Percentiles rank a stretch among this genome's conserved stretches.
Conservation (phyloP, 2,888 invertebrate genomes). For the Peribatodes rhomboidaria region DNA sequence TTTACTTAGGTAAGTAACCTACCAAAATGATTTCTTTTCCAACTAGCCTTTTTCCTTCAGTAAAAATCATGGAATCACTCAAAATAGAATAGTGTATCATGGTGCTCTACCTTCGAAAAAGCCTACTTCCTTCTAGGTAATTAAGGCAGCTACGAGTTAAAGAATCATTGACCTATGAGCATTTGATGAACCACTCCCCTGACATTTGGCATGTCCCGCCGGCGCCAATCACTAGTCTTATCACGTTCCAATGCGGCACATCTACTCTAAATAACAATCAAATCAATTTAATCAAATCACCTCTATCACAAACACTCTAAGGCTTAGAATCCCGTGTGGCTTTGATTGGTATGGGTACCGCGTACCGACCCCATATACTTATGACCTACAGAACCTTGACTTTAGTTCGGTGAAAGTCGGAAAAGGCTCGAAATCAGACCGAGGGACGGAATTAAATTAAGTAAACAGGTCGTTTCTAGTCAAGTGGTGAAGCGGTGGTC, state of each 20-base stretch:
- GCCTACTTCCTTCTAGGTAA: background rate
- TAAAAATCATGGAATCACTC: too few relatives aligned
- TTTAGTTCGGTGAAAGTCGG: conserved; percentile 75
- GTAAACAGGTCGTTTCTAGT: conserved; percentile 31
- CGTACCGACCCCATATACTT: conserved; percentile 70
- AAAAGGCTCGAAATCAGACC: conserved; percentile 57
- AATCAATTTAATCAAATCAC: conserved; percentile 40
- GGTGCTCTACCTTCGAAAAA: background rate
- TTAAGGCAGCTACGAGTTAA: background rate
- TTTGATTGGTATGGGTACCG: conserved; percentile 72
- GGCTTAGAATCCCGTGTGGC: conserved; percentile 51
- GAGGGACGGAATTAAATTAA: conserved; percentile 34
- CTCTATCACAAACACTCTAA: conserved; percentile 48
- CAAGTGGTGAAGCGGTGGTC: conserved; percentile 12
- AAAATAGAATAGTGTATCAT: too few relatives aligned
- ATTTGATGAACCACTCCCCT: conserved; percentile 8
- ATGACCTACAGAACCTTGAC: conserved; percentile 80
- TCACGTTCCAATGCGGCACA: conserved; percentile 66
- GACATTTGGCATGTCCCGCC: conserved; percentile 50
- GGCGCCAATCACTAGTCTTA: conserved; percentile 57
- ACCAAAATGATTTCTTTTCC: too few relatives aligned
- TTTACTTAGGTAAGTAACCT: too few relatives aligned
- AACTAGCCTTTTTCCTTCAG: too few relatives aligned
- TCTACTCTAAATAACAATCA: conserved; percentile 50
- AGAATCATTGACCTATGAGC: conserved; percentile 22